Evolutionary conservation across 2,888 invertebrate genomes (phyloP), one percentile per base, ranked within the genome.

Genomic region (Drosophila histrio): DNA sequence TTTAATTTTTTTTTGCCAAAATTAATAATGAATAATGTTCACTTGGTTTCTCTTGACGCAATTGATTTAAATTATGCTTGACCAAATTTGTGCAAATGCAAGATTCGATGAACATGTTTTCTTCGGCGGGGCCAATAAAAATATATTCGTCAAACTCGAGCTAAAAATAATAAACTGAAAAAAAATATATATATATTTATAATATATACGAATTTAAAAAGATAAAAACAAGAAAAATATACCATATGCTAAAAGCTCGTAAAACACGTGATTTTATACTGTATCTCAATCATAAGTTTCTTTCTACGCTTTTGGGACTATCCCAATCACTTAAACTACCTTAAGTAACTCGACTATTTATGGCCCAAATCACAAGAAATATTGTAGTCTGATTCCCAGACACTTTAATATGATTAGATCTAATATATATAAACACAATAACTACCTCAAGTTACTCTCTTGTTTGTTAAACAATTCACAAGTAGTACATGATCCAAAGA

Each of bases 31-130:
- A 58, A 72, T 44, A 34, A 65, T 49, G 34, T 50, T 43, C 24
- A 41, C 26, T 50, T 54, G 39, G 43, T 47, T 36, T 46, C 56
- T 72, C 34, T 65, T 62, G 63, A 50, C 60, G 74, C 65, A 79
- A 82, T 77, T 82, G 64, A 63, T 54, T 21, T 61, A 22, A 68
- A 75, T 70, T 34, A 62, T 46, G 57, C 47, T 43, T 63, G 71
- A 65, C 56, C 65, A 66, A 43, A 61, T 65, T 61, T 44, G 38
- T 11, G 39, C 24, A 41, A 59, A 24, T 70, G 64, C 72, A 80
- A 38, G 21, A 49, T 30, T 28, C 17, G 62, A 21, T 47, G 28
- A 32, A 22, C 34, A 28, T 47, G 26, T 47, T 43, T 43, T 24
- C 21, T n/a, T n/a, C n/a, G n/a, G n/a, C 26, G 15, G 13, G 17